Base-by-base conservation (phyloP, 2,113 vertebrate genomes). In the Malurus cyaneus region DNA sequence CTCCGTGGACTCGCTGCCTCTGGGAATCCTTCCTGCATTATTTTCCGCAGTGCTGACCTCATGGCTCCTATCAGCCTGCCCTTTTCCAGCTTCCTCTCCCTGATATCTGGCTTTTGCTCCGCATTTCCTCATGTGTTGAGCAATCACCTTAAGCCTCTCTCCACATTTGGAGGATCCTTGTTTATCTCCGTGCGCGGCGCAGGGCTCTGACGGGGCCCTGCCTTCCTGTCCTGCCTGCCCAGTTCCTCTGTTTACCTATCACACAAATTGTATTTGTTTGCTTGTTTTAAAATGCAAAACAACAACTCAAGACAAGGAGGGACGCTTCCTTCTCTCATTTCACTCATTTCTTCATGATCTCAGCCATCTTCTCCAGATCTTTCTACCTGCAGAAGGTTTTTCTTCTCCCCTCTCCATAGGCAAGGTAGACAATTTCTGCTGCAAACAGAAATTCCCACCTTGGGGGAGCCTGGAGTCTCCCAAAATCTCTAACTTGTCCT, bases 21-120 rank as follows among this genome's bases (percentile, higher is more conserved):
- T 74, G 53, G 92, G 92, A 97, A 96, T 39, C 66, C 62, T 91
- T 86, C 25, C 56, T 2, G 56, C 57, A 11, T 93, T 96, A 87
- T 93, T 97, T 97, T 77, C 93, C 94, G 82, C 79, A 42, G 39
- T 4, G 8, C 59, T 36, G 89, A 95, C 81, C 70, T 83, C 96
- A 84, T 23, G 70, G 93, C 54, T 93, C 3, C 0, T 94, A 34
- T 91, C 95, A 94, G 79, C 83, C 92, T 97, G 94, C 59, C 88
- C 93, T 93, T 29, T 23, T 34, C 47, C 96, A 93, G 96, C 95
- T 97, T 96, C 94, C 95, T 94, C 39, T 96, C 90, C 78, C 78
- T 86, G 61, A 53, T 41, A 88, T 76, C 86, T 94, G 95, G 17
- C 88, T 95, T 93, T 93, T 96, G 88, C 92, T 85, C 94, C 12